Evolutionary conservation across 2,888 invertebrate species (phyloP), one percentile per base, ranked within the genome.

Genomic region (Vannuccia rotundouncinata): DNA sequence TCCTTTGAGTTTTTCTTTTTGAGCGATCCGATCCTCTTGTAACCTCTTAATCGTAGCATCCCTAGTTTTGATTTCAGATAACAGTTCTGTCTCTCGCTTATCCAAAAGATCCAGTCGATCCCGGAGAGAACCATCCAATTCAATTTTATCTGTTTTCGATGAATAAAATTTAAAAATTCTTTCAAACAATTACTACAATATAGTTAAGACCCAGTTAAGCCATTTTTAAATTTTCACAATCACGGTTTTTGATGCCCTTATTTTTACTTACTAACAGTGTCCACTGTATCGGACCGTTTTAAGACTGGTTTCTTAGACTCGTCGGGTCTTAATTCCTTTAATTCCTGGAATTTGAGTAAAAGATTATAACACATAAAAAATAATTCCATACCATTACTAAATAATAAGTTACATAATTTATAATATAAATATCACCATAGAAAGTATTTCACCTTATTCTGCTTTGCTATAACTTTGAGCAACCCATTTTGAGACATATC

Each of bases 401-500:
- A n/a, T n/a, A n/a, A n/a, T n/a, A n/a, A n/a, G n/a, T n/a, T n/a
- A n/a, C n/a, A n/a, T n/a, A n/a, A n/a, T n/a, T n/a, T n/a, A n/a
- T n/a, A n/a, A n/a, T n/a, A n/a, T n/a, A n/a, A n/a, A n/a, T n/a
- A n/a, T n/a, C n/a, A n/a, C n/a, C n/a, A n/a, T n/a, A n/a, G n/a
- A n/a, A n/a, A n/a, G n/a, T n/a, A n/a, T n/a, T n/a, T 79, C 81
- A 86, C 86, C 84, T 83, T 84, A 79, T 86, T 84, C n/a, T 85
- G 82, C 76, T 84, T 84, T 22, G 82, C 74, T n/a, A 86, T 81
- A 17, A 82, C 80, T 59, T 76, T 66, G 45, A 86, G 77, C 29
- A 87, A 80, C 77, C 87, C 84, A 81, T 82, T 85, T 81, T 84
- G 85, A 80, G 85, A 85, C 86, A 87, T 86, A 80, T 86, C 86